These are phyloP conservation scores for Labeo catla DNA, from an alignment of 2,113 vertebrate genomes.

Conservation along the genomic window DNA sequence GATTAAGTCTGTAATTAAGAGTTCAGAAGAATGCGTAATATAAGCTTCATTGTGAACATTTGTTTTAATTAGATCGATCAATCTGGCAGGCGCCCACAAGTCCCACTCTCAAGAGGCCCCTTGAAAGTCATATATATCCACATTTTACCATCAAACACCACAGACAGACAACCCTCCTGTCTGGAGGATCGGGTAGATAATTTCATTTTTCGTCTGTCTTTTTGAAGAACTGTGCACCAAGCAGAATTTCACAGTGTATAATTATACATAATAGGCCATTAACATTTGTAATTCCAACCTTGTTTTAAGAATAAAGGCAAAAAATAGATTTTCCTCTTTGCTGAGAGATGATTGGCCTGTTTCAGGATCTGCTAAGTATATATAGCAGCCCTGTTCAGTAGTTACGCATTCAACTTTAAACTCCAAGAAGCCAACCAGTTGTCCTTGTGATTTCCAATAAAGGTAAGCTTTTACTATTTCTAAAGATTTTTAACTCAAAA, in stretches of 20 bases:
- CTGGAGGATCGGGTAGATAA: slow-evolving; percentile 10
- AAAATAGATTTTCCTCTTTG: slow-evolving; percentile 52
- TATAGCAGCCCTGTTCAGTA: slow-evolving; percentile 26
- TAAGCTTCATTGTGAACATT: neutral
- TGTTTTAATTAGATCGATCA: slow-evolving; percentile 1
- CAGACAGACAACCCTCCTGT: neutral
- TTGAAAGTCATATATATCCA: neutral
- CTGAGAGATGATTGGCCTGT: slow-evolving; percentile 69
- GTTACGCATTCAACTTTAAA: slow-evolving; percentile 18
- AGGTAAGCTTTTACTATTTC: neutral
- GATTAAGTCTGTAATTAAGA: slow-evolving; percentile 15
- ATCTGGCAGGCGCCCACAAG: neutral
- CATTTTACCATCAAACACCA: neutral
- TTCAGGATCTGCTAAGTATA: slow-evolving; percentile 61
- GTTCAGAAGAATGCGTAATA: neutral
- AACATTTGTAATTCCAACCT: slow-evolving; percentile 58
- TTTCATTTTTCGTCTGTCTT: neutral
- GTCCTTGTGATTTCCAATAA: neutral
- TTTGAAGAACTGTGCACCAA: slow-evolving; percentile 44
- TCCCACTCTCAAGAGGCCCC: neutral
- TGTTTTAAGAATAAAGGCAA: slow-evolving; percentile 56
- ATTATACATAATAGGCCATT: slow-evolving; percentile 72
- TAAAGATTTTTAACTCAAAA: neutral
- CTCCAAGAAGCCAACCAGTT: neutral
- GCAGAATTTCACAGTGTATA: slow-evolving; percentile 62